Evolutionary conservation across 2,113 vertebrate species (phyloP), one percentile per base, ranked within the genome.

Genomic region (Scophthalmus maximus): DNA sequence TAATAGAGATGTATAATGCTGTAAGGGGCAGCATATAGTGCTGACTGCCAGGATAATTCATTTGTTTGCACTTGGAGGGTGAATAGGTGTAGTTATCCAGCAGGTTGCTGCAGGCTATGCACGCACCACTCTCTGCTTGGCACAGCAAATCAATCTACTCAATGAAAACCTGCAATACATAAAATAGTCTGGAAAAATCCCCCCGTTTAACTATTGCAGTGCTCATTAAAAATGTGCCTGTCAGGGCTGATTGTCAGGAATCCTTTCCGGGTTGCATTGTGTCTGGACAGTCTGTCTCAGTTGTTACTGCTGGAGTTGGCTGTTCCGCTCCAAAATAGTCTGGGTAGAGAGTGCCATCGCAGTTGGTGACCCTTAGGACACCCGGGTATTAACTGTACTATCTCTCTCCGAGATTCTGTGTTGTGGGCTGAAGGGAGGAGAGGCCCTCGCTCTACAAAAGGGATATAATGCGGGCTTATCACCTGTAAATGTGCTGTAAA

Each of bases 41-140:
- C 50, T 36, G 66, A 78, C 60, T 61, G 78, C 46, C 46, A 66
- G 76, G 78, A 65, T 78, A 79, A 86, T 72, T 42, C 17, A 69
- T 87, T 60, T 76, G 58, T 84, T 82, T 71, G 18, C 68, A 32
- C 44, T 65, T 30, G 46, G 44, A 67, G 58, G 61, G 61, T 18
- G 26, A 75, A 79, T 59, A 57, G 59, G 59, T 69, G 73, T 79
- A 77, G 76, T 70, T 74, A 58, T 68, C 58, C 65, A 32, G 59
- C 23, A 57, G 55, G 23, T 25, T 51, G 79, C 78, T 57, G 12
- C 46, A 10, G 76, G 22, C 56, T 26, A 29, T 51, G 22, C 26
- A 79, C 38, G 38, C 53, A 40, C 50, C 34, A 68, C 15, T 68
- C 32, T 62, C 40, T 18, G 4, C 23, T 34, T 51, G 63, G 51